Evolutionary conservation across 2,113 vertebrate genomes (phyloP).

Genomic region (Bufo gargarizans): DNA sequence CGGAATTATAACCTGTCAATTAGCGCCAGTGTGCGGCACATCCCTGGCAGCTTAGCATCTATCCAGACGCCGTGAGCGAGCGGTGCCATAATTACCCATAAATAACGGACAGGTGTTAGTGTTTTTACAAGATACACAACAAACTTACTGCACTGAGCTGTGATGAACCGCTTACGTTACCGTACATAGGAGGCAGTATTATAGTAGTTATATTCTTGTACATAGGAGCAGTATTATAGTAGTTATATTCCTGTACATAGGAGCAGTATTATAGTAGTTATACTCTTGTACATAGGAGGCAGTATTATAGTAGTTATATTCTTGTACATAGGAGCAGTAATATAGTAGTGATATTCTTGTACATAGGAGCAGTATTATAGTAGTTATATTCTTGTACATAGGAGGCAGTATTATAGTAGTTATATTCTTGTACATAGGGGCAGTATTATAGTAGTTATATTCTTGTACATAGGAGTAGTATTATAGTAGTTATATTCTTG

Average conservation of each 20-base stretch:
- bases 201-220: conserved; percentile 9
- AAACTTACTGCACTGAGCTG: not conserved
- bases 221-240: not conserved
- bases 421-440: conserved; percentile 1
- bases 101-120: not conserved
- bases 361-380: not conserved
- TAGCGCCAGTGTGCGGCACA: not conserved
- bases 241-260: conserved; percentile 1
- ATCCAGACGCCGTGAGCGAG: not conserved
- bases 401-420: not conserved
- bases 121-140: not conserved
- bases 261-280: not conserved
- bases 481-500: conserved; percentile 10
- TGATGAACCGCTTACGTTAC: not conserved
- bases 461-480: not conserved
- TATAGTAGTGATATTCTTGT: conserved; percentile 6
- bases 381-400: conserved; percentile 2
- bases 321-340: not conserved
- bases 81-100: not conserved
- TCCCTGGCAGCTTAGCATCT: conserved; percentile 9
- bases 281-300: not conserved
- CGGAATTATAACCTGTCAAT: conserved; percentile 5
- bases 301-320: conserved; percentile 16
- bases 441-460: conserved; percentile 13
- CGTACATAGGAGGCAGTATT: not conserved